These are phyloP conservation scores for Apaloderma vittatum DNA, from an alignment of 2,113 vertebrate species.

Conservation along the genomic window DNA sequence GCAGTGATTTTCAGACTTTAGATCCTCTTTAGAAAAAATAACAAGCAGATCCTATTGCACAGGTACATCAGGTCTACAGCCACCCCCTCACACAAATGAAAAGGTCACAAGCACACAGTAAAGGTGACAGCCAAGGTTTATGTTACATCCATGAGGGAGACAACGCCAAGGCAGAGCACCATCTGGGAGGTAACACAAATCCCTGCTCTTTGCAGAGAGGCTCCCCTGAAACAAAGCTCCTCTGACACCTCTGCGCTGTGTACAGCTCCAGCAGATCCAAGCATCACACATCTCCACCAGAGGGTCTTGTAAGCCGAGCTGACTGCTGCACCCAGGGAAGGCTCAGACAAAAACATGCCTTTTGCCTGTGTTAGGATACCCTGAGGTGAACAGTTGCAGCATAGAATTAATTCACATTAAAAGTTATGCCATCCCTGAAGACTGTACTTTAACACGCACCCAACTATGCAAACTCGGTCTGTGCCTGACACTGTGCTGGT, in stretches of 20 bases:
- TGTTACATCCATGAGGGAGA: background rate
- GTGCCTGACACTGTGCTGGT: fast-evolving
- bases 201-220: fast-evolving
- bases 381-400: background rate
- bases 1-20: background rate
- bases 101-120: background rate
- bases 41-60: background rate
- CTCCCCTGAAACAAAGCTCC: background rate
- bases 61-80: background rate
- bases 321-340: background rate
- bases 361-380: background rate
- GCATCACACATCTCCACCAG: background rate
- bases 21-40: background rate
- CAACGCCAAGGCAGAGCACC: background rate
- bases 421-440: background rate
- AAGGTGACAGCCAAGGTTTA: background rate
- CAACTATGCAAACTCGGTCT: background rate
- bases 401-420: background rate
- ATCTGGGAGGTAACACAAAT: background rate
- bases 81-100: background rate
- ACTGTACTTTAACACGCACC: fast-evolving
- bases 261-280: background rate
- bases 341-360: background rate
- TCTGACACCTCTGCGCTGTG: background rate
- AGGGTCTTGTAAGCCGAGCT: background rate